Evolutionary conservation across 2,888 invertebrate species (phyloP), one percentile per base, ranked within the genome.

Genomic region (Drosophila neutralis): DNA sequence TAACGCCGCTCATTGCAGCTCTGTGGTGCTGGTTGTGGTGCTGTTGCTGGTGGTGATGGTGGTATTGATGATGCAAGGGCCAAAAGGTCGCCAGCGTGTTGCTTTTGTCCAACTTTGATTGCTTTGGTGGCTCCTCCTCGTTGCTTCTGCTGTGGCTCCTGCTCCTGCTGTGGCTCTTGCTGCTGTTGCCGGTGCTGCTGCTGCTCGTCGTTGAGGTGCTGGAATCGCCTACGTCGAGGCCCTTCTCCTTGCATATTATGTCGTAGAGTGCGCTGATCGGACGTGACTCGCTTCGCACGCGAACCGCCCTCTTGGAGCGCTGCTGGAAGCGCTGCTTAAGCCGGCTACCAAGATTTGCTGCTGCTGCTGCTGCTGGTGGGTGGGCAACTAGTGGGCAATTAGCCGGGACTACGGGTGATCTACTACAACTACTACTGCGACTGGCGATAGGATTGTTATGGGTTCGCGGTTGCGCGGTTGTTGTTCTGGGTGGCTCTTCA

Each of bases 241-340:
- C 92, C 80, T 92, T 92, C 90, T 93, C 93, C 89, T 93, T 93
- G 92, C 93, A 93, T 93, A 93, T 93, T 93, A 93, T 93, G 69
- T 93, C 92, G 81, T 93, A 93, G 65, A 93, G 86, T 38, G 92
- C 92, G 86, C 92, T 93, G 21, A 92, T 92, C 10, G 93, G 93
- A 70, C 93, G 92, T 76, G 92, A 92, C 70, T 93, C 93, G 76
- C 92, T 93, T 69, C 92, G 92, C 65, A 93, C 92, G 69, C 92
- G 90, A 70, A 93, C 92, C 42, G 91, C 91, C 10, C 92, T 90
- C 69, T 91, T 91, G 15, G 72, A 73, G n/a, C 91, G 92, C 74
- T 87, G 89, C 45, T 88, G 87, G 69, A 92, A 92, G 38, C 92
- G 92, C 75, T 91, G 90, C n/a, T 83, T 72, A 70, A 91, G 89